A percentile compares a stretch with the other conserved stretches of the same genome.
Conservation (phyloP, 2,113 vertebrate genomes). For the Brachyistius frenatus region DNA sequence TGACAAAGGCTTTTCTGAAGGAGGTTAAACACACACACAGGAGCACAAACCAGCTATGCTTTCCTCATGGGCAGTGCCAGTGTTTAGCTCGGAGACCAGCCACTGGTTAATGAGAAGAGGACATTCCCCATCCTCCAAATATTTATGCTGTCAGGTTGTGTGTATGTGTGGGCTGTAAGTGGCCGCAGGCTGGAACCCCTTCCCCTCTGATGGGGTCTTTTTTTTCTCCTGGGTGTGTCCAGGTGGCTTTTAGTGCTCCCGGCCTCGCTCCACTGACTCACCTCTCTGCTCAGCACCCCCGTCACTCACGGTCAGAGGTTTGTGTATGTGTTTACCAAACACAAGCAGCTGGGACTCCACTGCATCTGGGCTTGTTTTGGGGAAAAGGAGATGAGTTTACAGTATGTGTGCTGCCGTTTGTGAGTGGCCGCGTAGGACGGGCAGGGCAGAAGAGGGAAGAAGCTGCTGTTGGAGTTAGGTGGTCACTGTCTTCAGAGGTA, state of each 20-base stretch:
- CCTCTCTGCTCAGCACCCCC: slow-evolving; percentile 28
- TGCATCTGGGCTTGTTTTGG: slow-evolving; percentile 65
- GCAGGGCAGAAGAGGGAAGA: slow-evolving; percentile 4
- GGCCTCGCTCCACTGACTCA: slow-evolving; percentile 50
- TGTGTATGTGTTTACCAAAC: slow-evolving; percentile 83
- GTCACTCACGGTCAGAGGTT: slow-evolving; percentile 56
- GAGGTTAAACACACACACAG: slow-evolving; percentile 49
- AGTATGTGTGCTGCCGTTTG: slow-evolving; percentile 57
- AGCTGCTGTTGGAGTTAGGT: slow-evolving; percentile 12
- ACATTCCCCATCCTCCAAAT: slow-evolving; percentile 57
- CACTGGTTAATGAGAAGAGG: slow-evolving; percentile 31
- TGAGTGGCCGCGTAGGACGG: slow-evolving; percentile 25
- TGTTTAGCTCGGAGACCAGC: slow-evolving; percentile 36
- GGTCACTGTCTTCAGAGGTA: background rate
- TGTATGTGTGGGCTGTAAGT: slow-evolving; percentile 42
- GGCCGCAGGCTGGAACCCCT: slow-evolving; percentile 9
- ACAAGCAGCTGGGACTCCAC: slow-evolving; percentile 74
- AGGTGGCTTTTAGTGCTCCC: slow-evolving; percentile 62
- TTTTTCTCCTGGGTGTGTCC: slow-evolving; percentile 50
- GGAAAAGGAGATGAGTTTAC: slow-evolving; percentile 51
- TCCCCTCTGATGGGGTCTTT: slow-evolving; percentile 39
- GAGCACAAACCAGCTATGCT: slow-evolving; percentile 30
- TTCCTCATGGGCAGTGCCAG: slow-evolving; percentile 6
- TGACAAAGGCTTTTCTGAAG: slow-evolving; percentile 35
- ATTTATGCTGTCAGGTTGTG: slow-evolving; percentile 62